A percentile compares a stretch with the other conserved stretches of the same genome.
Evolutionary conservation across 2,113 vertebrate genomes (phyloP).

Genomic region (Myotis brandtii): DNA sequence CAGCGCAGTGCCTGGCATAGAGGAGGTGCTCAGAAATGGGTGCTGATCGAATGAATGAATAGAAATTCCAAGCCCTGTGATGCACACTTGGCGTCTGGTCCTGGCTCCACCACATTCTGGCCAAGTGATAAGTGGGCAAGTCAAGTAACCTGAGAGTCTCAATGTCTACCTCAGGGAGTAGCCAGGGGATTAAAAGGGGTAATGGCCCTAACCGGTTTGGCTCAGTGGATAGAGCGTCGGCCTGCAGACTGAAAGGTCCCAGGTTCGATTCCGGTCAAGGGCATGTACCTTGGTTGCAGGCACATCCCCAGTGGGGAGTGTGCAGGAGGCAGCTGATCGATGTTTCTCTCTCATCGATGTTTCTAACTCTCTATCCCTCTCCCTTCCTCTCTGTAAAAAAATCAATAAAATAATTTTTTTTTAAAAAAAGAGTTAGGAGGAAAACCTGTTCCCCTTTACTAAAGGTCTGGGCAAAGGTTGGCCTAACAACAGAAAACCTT

Average conservation of each 20-base stretch:
- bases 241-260: too few species aligned
- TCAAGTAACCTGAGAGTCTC: not conserved
- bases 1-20: not conserved
- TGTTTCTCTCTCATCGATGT: too few species aligned
- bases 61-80: not conserved
- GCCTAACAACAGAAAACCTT: not conserved
- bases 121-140: not conserved
- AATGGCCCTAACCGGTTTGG: not conserved
- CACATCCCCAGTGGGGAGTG: too few species aligned
- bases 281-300: too few species aligned
- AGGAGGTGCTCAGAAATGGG: not conserved
- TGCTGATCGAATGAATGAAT: not conserved
- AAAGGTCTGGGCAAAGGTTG: not conserved
- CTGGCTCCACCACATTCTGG: not conserved
- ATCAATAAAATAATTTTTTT: too few species aligned
- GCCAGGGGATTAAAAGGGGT: not conserved
- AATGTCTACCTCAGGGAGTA: not conserved
- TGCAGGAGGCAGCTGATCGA: too few species aligned
- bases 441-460: not conserved
- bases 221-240: too few species aligned
- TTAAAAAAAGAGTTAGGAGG: not conserved
- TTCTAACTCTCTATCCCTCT: too few species aligned
- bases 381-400: too few species aligned
- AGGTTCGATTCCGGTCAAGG: too few species aligned
- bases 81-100: not conserved